Evolutionary conservation across 2,888 invertebrate genomes (phyloP).

Genomic region (Cecidostiba fungosa): DNA sequence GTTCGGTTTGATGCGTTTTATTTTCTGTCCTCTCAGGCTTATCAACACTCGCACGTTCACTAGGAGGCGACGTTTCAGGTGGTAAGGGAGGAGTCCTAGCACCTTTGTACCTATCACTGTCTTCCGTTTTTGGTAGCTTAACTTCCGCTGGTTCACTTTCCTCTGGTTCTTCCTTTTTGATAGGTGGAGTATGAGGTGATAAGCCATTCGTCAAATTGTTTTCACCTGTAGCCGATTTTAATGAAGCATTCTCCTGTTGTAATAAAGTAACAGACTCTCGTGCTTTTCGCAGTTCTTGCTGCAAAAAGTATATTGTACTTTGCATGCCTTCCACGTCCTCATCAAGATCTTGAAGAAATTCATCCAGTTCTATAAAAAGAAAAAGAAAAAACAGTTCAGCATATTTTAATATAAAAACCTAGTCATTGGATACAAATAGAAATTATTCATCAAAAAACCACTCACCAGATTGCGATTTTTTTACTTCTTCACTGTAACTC

Average conservation of each 20-base stretch:
- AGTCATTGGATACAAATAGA: background rate
- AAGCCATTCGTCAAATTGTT: slow-evolving; percentile 76
- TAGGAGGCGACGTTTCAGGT: slow-evolving; percentile 67
- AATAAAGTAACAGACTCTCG: slow-evolving; percentile 86
- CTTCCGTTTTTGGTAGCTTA: slow-evolving; percentile 68
- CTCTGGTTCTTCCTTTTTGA: slow-evolving; percentile 73
- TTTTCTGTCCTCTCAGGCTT: slow-evolving; percentile 71
- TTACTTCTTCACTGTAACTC: slow-evolving; percentile 97
- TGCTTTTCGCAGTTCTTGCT: slow-evolving; percentile 94
- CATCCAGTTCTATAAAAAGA: slow-evolving; percentile 92
- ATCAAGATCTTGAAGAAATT: slow-evolving; percentile 96
- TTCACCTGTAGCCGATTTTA: slow-evolving; percentile 72
- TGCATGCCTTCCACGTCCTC: slow-evolving; percentile 99
- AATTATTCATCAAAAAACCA: slow-evolving; percentile 38
- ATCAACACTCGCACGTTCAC: slow-evolving; percentile 72
- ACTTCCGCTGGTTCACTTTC: slow-evolving; percentile 63
- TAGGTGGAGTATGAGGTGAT: slow-evolving; percentile 76
- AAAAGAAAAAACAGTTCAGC: background rate
- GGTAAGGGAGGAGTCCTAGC: slow-evolving; percentile 76
- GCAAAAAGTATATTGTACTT: slow-evolving; percentile 96
- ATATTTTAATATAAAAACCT: background rate
- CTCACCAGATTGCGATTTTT: slow-evolving; percentile 96
- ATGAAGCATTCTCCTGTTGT: slow-evolving; percentile 82
- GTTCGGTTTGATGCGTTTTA: slow-evolving; percentile 70
- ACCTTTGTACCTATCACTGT: slow-evolving; percentile 75